These are phyloP conservation scores for Mastomys natalensis DNA, from an alignment of 2,113 vertebrate species.

Conservation along the genomic window DNA sequence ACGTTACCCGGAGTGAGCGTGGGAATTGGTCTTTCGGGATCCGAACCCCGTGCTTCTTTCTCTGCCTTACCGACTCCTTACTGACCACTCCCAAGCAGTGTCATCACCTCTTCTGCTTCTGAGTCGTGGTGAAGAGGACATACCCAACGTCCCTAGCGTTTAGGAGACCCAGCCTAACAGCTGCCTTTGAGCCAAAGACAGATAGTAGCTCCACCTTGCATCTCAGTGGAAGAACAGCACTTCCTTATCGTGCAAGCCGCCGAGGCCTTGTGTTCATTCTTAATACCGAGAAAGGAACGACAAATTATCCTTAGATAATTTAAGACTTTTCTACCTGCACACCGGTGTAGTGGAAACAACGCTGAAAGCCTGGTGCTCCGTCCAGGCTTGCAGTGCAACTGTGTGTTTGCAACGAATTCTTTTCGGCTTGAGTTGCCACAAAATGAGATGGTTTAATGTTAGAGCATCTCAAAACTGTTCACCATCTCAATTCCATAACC, in stretches of 20 bases:
- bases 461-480: background rate
- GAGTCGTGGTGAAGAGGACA: background rate
- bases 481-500: background rate
- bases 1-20: accelerated
- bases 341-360: background rate
- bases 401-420: background rate
- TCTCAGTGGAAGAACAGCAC: background rate
- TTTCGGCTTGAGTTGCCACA: background rate
- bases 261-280: background rate
- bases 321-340: background rate
- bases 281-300: background rate
- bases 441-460: background rate
- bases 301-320: background rate
- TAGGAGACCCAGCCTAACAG: background rate
- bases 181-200: background rate
- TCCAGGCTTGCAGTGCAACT: background rate
- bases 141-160: background rate
- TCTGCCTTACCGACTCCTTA: background rate
- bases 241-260: background rate
- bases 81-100: background rate
- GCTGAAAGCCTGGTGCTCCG: background rate
- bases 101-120: background rate
- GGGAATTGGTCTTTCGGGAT: accelerated
- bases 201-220: background rate
- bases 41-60: background rate